Evolutionary conservation across 2,797 vertebrate species (phyloP), one percentile per base, ranked within the genome.

Genomic region (Sparus aurata): DNA sequence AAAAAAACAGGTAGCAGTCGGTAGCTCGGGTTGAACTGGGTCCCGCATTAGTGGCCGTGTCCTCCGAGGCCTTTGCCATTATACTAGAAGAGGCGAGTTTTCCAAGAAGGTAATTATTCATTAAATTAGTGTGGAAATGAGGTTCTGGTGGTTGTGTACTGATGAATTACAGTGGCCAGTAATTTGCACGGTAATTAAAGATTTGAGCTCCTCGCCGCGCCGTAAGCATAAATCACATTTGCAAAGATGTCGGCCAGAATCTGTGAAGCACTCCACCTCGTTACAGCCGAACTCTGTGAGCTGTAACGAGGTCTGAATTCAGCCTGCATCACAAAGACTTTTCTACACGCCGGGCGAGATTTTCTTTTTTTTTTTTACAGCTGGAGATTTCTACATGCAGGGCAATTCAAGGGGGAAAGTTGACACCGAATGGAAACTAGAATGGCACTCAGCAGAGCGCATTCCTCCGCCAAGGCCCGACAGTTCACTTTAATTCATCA

Each of bases 61-160:
- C 85, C 94, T 96, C 92, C 52, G 79, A 94, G 96, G 94, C 86
- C 78, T 91, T 91, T 91, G 87, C 87, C 88, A 92, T 93, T 93
- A 67, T 86, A 94, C 92, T 84, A 93, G 88, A 91, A 84, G 73
- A 79, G 73, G 87, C 87, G 93, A 82, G 89, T 94, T 89, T 87
- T 92, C 86, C 94, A 86, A 94, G 84, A 94, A 96, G 93, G 92
- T 95, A 96, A 97, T 97, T 97, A 97, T 94, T 96, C 95, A 95
- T 92, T 73, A 92, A 94, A 95, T 95, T 95, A 96, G 88, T 89
- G 86, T 91, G 95, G 88, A 96, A 95, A 92, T 89, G 89, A 93
- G 95, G 95, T 95, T 94, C 84, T 95, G 90, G 86, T 95, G 90
- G 92, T 96, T 96, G 95, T 96, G 95, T 96, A 95, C 92, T 93